Percentiles rank a stretch among this genome's conserved stretches.
Evolutionary conservation across 2,888 invertebrate genomes (phyloP).

Genomic region (Ochropleura leucogaster): DNA sequence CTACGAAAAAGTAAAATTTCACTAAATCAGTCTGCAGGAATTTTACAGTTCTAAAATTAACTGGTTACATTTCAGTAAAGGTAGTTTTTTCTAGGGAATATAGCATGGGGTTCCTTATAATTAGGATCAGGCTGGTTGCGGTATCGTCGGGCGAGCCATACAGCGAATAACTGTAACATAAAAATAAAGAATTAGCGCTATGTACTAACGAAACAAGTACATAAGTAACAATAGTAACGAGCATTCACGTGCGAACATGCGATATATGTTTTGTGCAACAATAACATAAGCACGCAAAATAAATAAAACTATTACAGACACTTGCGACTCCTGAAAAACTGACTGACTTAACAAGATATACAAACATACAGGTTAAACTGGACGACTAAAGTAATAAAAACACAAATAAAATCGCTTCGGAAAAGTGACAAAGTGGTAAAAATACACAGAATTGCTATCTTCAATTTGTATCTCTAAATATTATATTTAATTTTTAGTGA

Average conservation of each 20-base stretch:
- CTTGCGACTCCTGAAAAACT: background rate
- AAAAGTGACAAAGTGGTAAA: background rate
- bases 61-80: conserved; percentile 78
- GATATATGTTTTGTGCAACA: conserved; percentile 32
- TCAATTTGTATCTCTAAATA: background rate
- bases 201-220: background rate
- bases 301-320: conserved; percentile 8
- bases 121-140: conserved; percentile 95
- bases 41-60: conserved; percentile 47
- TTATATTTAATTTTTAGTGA: background rate
- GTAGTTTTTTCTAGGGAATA: conserved; percentile 92
- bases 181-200: conserved; percentile 26
- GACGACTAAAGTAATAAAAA: background rate
- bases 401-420: background rate
- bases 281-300: conserved; percentile 57
- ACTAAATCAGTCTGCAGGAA: conserved; percentile 62
- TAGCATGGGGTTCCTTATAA: conserved; percentile 93
- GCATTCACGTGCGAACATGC: conserved; percentile 61
- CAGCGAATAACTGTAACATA: conserved; percentile 94
- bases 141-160: conserved; percentile 94
- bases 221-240: conserved; percentile 26
- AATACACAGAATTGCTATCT: background rate
- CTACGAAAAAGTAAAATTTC: conserved; percentile 38
- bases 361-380: background rate
- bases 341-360: background rate